A percentile compares a stretch with the other conserved stretches of the same genome.
phyloP scores from a whole-genome alignment of 1,140 invertebrate genomes.

The Apolygus lucorum region DNA sequence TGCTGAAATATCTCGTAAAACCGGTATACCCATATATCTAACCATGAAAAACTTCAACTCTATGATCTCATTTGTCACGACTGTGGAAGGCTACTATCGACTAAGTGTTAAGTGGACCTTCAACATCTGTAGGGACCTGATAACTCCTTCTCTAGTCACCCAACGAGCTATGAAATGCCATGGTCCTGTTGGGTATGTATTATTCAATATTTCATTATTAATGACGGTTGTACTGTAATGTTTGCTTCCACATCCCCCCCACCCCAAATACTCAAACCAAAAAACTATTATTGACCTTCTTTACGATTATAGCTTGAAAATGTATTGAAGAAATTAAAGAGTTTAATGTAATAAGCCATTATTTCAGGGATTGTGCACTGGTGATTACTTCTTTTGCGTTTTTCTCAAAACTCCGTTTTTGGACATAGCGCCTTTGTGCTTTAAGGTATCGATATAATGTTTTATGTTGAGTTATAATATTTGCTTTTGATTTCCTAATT shows the following conservation, averaged over 20 bases:
- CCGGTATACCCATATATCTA: slow-evolving; percentile 66
- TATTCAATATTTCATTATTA: background rate
- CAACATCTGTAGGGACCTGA: slow-evolving; percentile 70
- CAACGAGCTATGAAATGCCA: slow-evolving; percentile 71
- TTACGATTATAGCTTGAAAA: no score
- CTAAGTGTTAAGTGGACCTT: slow-evolving; percentile 81
- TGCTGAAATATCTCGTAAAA: slow-evolving; percentile 67
- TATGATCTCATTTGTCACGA: slow-evolving; percentile 70
- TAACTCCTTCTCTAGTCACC: slow-evolving; percentile 63
- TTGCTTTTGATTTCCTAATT: no score
- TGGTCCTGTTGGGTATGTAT: slow-evolving; percentile 69
- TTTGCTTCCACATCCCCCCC: background rate
- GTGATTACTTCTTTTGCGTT: no score
- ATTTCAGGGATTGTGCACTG: no score
- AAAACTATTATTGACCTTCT: no score
- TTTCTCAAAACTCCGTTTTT: no score
- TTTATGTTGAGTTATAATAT: no score
- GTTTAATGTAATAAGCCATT: no score
- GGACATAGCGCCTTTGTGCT: no score
- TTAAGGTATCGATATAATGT: no score
- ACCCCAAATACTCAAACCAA: no score
- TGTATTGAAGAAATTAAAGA: no score
- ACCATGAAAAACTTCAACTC: slow-evolving; percentile 51
- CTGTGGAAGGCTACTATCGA: slow-evolving; percentile 80
- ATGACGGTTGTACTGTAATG: background rate